Percentiles rank a stretch among this genome's conserved stretches.
These are phyloP conservation scores for Isaurus tuberculatus DNA, from an alignment of 92 coral and sea anemone genomes.

Conservation along the genomic window DNA sequence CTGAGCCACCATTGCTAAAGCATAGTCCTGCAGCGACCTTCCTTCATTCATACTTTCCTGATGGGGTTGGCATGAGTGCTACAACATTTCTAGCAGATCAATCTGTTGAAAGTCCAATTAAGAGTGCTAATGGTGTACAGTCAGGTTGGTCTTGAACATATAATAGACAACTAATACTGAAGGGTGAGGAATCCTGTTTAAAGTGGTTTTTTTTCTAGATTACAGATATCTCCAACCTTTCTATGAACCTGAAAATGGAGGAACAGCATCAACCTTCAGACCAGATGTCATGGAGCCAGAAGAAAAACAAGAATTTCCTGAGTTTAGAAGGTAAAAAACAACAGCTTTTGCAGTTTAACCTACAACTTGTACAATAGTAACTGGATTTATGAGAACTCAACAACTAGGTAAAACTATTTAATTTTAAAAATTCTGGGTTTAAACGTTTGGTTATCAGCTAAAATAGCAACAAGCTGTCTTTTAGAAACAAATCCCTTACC, in stretches of 20 bases:
- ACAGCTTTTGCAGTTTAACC: not conserved
- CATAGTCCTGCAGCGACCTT: conserved; percentile 82
- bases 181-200: too few relatives aligned
- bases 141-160: conserved; percentile 62
- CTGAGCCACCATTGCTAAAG: conserved; percentile 84
- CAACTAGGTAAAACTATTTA: too few relatives aligned
- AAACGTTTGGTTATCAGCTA: too few relatives aligned
- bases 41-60: conserved; percentile 86
- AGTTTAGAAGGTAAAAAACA: conserved; percentile 70
- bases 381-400: too few relatives aligned
- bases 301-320: conserved; percentile 79
- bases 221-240: conserved; percentile 80
- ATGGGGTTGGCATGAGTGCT: conserved; percentile 96
- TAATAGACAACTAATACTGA: too few relatives aligned
- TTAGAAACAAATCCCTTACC: too few relatives aligned
- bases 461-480: too few relatives aligned
- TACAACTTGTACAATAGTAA: not conserved
- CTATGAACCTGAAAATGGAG: conserved; percentile 84
- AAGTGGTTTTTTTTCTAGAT: not conserved
- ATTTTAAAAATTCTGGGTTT: too few relatives aligned
- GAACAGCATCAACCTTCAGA: conserved; percentile 88
- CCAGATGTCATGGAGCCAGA: conserved; percentile 99
- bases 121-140: conserved; percentile 4
- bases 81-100: conserved; percentile 60
- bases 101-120: not conserved